Conservation (phyloP, 2,113 vertebrate genomes). For the Mugil cephalus region DNA sequence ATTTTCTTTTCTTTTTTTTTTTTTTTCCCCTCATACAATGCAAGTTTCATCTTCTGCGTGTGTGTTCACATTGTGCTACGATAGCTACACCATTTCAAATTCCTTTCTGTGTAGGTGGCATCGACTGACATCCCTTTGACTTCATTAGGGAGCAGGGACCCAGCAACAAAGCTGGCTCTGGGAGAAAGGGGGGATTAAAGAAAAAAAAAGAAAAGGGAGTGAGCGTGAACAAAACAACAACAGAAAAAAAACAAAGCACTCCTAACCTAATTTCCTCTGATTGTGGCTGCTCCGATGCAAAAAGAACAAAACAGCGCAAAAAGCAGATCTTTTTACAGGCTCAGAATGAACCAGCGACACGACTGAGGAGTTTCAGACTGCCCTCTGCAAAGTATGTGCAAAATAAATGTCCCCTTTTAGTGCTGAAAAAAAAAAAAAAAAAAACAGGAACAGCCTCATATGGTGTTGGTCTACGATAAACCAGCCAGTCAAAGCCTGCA, state of each 20-base stretch:
- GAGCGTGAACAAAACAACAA: slow-evolving; percentile 74
- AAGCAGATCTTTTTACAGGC: slow-evolving; percentile 56
- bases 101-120: slow-evolving; percentile 82
- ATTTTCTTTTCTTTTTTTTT: slow-evolving; percentile 41
- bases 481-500: slow-evolving; percentile 73
- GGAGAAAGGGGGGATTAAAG: slow-evolving; percentile 71
- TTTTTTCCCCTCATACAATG: slow-evolving; percentile 50
- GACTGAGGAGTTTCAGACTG: slow-evolving; percentile 58
- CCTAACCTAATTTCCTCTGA: slow-evolving; percentile 80
- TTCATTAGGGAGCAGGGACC: slow-evolving; percentile 82
- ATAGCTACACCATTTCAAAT: slow-evolving; percentile 78
- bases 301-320: slow-evolving; percentile 73
- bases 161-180: slow-evolving; percentile 77
- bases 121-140: slow-evolving; percentile 80
- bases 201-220: slow-evolving; percentile 56
- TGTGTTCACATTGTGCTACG: slow-evolving; percentile 43
- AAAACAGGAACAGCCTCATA: slow-evolving; percentile 36
- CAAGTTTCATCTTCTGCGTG: slow-evolving; percentile 60
- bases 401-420: slow-evolving; percentile 36
- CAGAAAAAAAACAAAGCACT: slow-evolving; percentile 69
- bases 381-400: slow-evolving; percentile 33
- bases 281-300: slow-evolving; percentile 60
- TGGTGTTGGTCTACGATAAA: slow-evolving; percentile 58
- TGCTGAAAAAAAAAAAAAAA: background rate
- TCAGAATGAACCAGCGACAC: slow-evolving; percentile 47